Evolutionary conservation across 2,888 invertebrate genomes (phyloP), one percentile per base, ranked within the genome.

Genomic region (Trachelus stipa): DNA sequence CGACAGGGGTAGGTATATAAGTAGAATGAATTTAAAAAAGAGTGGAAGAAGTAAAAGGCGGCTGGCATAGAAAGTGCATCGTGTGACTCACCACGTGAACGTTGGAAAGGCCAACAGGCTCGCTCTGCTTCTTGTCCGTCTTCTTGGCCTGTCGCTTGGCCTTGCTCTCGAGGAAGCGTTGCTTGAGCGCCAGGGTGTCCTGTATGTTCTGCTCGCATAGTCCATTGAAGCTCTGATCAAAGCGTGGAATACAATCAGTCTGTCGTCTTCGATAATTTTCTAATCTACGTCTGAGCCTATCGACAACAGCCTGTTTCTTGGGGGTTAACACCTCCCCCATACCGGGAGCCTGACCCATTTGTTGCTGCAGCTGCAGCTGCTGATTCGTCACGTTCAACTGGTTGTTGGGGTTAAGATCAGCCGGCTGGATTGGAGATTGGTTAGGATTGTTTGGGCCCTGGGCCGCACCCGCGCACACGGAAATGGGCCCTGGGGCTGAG

Each of bases 181-280:
- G 97, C 91, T 97, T 97, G 82, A 98, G 93, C 83, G 96, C 95
- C 85, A 95, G 93, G 68, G 98, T 98, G 92, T 98, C 98, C 92
- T 97, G 95, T 87, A 96, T 95, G 91, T 98, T 97, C 91, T 97
- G 97, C 89, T 98, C 98, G 92, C 97, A 97, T 81, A 96, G 94
- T 69, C 96, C 96, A 90, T 94, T 96, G 92, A 97, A 96, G 83
- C 97, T 96, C 90, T 97, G 97, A 90, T 97, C 97, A 92, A 96
- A 98, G 82, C 97, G 94, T 81, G 97, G 97, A 90, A 96, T 95
- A 91, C 96, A 96, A 90, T 97, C 97, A 85, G 94, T 96, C 91
- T 98, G 97, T 82, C 97, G 94, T 76, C 96, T 94, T 77, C 98
- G 94, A 92, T 98, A 98, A 85, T 94, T 95, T 89, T 97, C 97